Conservation (phyloP, 2,888 invertebrate genomes). For the Tromatobia lineatoria region DNA sequence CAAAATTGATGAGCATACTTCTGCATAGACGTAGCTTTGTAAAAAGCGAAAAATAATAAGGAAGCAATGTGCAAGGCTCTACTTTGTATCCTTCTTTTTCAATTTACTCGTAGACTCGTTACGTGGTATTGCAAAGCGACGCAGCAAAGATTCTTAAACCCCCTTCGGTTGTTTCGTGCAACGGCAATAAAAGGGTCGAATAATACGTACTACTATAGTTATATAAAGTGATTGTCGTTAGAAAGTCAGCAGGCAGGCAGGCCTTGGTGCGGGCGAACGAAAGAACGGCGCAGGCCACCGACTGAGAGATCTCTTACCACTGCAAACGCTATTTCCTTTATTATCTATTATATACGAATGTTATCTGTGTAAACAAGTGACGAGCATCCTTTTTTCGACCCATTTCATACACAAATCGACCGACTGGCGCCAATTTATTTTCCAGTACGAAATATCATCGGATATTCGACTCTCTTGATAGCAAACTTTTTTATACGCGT, state of each 20-base stretch:
- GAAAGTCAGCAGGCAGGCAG: slow-evolving; percentile 76
- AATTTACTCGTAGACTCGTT: neutral
- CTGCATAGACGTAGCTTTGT: too few species aligned
- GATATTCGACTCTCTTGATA: neutral
- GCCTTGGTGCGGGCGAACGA: slow-evolving; percentile 74
- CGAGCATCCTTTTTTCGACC: slow-evolving; percentile 13
- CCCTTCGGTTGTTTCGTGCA: slow-evolving; percentile 52
- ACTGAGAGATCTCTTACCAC: slow-evolving; percentile 4
- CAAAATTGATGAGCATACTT: too few species aligned
- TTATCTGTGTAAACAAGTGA: slow-evolving; percentile 50
- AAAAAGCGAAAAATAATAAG: too few species aligned
- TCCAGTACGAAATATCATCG: neutral
- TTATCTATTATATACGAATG: slow-evolving; percentile 55
- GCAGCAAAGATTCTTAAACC: slow-evolving; percentile 45
- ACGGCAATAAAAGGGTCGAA: slow-evolving; percentile 76
- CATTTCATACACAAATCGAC: neutral
- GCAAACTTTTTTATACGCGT: neutral
- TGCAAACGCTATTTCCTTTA: slow-evolving; percentile 70
- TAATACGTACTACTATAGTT: slow-evolving; percentile 71
- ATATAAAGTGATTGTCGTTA: slow-evolving; percentile 80
- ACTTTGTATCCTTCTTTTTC: too few species aligned
- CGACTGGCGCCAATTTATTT: neutral
- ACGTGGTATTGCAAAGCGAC: neutral
- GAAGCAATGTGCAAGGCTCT: too few species aligned
- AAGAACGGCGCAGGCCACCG: slow-evolving; percentile 61